Evolutionary conservation across 1,140 invertebrate species (phyloP).

Genomic region (Nasonia vitripennis): DNA sequence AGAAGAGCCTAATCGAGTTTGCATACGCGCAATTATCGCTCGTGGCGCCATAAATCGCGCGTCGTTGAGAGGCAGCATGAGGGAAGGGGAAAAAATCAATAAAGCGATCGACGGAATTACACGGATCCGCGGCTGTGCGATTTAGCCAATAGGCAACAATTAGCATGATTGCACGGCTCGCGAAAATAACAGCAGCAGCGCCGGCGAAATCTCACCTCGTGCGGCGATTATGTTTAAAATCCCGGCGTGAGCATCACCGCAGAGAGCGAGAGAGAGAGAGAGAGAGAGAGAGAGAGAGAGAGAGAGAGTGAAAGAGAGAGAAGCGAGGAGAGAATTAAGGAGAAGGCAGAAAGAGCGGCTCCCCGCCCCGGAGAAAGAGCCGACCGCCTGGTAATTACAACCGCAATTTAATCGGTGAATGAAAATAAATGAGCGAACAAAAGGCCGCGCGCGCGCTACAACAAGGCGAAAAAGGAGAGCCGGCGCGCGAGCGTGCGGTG

Average conservation of each 20-base stretch:
- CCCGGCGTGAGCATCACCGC: slow-evolving; percentile 10
- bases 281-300: not conserved
- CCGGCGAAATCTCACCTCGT: slow-evolving; percentile 35
- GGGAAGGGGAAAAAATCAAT: not conserved
- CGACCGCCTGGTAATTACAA: slow-evolving; percentile 51
- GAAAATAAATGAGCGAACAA: slow-evolving; percentile 54
- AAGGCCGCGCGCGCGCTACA: slow-evolving; percentile 30
- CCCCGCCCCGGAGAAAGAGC: slow-evolving; percentile 35
- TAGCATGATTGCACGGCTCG: slow-evolving; percentile 27
- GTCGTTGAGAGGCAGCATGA: not conserved
- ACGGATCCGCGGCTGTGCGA: not conserved
- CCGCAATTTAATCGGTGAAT: slow-evolving; percentile 53
- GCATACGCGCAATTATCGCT: not conserved
- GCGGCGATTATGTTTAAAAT: slow-evolving; percentile 39
- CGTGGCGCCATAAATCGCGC: not conserved
- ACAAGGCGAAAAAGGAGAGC: slow-evolving; percentile 33
- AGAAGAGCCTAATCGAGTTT: not conserved
- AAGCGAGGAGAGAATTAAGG: not conserved
- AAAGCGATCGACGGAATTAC: not conserved
- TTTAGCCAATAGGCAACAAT: slow-evolving; percentile 12
- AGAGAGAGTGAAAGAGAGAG: not conserved
- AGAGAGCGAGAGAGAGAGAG: not conserved
- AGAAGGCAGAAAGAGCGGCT: not conserved
- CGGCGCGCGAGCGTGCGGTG: slow-evolving; percentile 15
- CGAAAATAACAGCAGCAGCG: not conserved